Conservation (phyloP, 2,888 invertebrate genomes). For the Ornithoptera alexandrae region DNA sequence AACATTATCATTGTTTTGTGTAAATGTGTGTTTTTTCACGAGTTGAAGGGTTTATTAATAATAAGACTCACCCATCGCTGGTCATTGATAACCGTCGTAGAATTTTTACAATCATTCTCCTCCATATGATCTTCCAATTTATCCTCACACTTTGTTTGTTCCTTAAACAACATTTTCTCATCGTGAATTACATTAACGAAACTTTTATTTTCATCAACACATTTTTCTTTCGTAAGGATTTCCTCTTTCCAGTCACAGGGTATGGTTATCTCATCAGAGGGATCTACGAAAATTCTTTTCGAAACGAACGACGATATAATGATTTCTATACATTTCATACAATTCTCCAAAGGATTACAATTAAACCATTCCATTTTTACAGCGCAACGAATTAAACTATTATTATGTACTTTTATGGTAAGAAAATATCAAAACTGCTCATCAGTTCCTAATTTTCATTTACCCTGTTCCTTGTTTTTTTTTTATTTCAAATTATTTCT, state of each 20-base stretch:
- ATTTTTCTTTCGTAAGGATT: slow-evolving; percentile 29
- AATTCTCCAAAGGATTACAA: slow-evolving; percentile 11
- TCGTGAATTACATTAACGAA: slow-evolving; percentile 3
- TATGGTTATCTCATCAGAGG: slow-evolving; percentile 42
- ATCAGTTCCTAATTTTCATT: not conserved
- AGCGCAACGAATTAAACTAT: not conserved
- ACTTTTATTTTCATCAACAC: slow-evolving; percentile 31
- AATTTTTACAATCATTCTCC: not conserved
- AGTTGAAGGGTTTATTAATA: not conserved
- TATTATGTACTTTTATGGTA: not conserved
- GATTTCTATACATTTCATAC: slow-evolving; percentile 10
- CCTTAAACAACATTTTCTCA: not conserved
- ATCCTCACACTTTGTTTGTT: not conserved
- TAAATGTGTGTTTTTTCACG: too few species aligned
- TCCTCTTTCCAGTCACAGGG: slow-evolving; percentile 39
- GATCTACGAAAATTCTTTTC: slow-evolving; percentile 31
- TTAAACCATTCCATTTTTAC: slow-evolving; percentile 16
- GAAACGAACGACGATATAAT: slow-evolving; percentile 6
- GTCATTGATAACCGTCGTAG: not conserved
- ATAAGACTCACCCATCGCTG: not conserved
- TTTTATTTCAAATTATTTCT: too few species aligned
- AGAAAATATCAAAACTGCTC: not conserved
- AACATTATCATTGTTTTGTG: too few species aligned
- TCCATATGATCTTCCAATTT: not conserved
- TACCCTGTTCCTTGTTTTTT: too few species aligned